Conservation (phyloP, 2,113 vertebrate genomes). For the Pseudorectes ferrugineus region DNA sequence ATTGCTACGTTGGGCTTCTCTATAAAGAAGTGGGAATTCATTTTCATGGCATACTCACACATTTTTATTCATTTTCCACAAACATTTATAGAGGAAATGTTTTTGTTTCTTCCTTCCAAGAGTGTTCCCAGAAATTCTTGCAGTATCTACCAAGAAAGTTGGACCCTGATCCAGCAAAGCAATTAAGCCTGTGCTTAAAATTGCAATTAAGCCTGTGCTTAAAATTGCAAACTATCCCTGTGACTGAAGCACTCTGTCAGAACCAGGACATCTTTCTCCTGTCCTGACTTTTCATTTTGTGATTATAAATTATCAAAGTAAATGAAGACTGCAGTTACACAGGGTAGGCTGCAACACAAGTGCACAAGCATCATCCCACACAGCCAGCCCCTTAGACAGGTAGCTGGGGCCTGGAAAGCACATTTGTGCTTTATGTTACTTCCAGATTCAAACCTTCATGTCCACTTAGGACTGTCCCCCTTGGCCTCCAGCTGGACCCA, state of each 20-base stretch:
- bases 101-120: slow-evolving; percentile 4
- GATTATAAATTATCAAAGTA: background rate
- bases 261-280: background rate
- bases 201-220: background rate
- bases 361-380: background rate
- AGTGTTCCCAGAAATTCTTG: background rate
- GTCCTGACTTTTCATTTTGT: background rate
- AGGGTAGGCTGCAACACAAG: background rate
- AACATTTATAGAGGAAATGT: background rate
- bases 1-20: background rate
- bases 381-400: background rate
- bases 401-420: background rate
- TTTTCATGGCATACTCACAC: background rate
- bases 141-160: background rate
- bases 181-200: slow-evolving; percentile 11
- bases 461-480: background rate
- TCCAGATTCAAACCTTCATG: background rate
- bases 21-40: background rate
- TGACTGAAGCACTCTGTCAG: background rate
- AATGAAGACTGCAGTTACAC: background rate
- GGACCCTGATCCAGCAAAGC: background rate
- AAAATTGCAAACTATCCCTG: background rate
- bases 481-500: background rate
- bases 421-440: background rate
- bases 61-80: slow-evolving; percentile 28